Base-by-base conservation (phyloP, 2,888 invertebrate species). In the Acleris holmiana region DNA sequence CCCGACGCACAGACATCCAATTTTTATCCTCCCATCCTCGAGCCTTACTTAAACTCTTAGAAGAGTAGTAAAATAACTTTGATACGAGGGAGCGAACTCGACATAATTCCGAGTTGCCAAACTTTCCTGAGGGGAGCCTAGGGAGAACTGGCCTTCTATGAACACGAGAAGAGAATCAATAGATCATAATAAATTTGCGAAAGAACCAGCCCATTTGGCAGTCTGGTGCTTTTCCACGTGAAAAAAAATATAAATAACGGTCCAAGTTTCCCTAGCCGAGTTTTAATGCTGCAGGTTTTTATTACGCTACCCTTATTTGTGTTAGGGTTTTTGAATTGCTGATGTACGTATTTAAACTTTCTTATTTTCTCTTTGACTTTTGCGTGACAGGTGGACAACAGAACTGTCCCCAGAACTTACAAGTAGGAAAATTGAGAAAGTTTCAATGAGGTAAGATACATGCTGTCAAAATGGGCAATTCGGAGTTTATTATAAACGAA, bases 1-100 rank as follows among this genome's bases (percentile, higher is more conserved):
- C 25, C 25, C 23, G 19, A 58, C 58, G 29, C 58, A 64, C 53
- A 53, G 40, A 40, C 58, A 25, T 17, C 53, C 58, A 61, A 65
- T 69, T 71, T 70, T 65, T 70, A 70, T 65, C 61, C 64, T 46
- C 50, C 56, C 57, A 58, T 56, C 65, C 61, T 65, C 59, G 41
- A 48, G 80, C 78, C 76, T 75, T 68, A 68, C 69, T 71, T 82
- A 83, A 85, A 82, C 78, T 85, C 83, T 84, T 85, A 84, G 83
- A 75, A 73, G 76, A 82, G 84, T 82, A 85, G 83, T 86, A 84
- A 88, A 86, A 85, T 83, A 86, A 89, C 79, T 86, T 86, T 81
- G 76, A 78, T 78, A 73, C 73, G 75, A 74, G 68, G 73, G 72
- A 71, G 57, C 61, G 44, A 66, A 67, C 69, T 68, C 62, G 82